These are phyloP conservation scores for Maniola jurtina DNA, from an alignment of 1,140 invertebrate genomes.

Conservation along the genomic window DNA sequence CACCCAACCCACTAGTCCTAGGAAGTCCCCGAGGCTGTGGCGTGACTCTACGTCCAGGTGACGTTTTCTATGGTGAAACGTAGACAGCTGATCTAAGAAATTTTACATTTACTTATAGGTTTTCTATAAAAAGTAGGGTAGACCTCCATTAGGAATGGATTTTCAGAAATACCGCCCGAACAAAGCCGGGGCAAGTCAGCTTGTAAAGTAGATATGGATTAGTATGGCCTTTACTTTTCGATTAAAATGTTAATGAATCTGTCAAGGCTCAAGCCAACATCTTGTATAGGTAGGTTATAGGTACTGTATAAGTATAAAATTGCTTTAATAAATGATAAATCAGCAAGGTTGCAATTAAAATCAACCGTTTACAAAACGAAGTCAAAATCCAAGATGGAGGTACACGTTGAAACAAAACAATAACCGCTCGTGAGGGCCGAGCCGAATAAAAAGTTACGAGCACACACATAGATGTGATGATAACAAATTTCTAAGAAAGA, in stretches of 20 bases:
- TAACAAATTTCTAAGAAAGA: background rate
- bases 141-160: no score
- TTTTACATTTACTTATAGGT: no score
- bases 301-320: background rate
- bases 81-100: no score
- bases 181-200: no score
- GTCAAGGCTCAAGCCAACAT: background rate
- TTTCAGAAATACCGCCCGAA: no score
- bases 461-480: background rate
- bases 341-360: constrained; percentile 1
- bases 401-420: constrained; percentile 37
- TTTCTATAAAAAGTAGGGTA: no score
- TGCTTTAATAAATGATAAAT: constrained; percentile 2
- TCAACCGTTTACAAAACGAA: background rate
- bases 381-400: constrained; percentile 8
- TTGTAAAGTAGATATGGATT: no score
- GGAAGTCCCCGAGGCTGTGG: no score
- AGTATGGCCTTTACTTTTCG: background rate
- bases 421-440: constrained; percentile 39
- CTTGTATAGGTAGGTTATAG: background rate
- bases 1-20: no score
- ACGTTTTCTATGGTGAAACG: no score
- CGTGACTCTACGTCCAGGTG: no score
- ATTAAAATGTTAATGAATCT: constrained; percentile 7
- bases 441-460: constrained; percentile 39